Conservation (phyloP, 37 sponge, comb jelly and placozoan species). For the Mnemiopsis leidyi region DNA sequence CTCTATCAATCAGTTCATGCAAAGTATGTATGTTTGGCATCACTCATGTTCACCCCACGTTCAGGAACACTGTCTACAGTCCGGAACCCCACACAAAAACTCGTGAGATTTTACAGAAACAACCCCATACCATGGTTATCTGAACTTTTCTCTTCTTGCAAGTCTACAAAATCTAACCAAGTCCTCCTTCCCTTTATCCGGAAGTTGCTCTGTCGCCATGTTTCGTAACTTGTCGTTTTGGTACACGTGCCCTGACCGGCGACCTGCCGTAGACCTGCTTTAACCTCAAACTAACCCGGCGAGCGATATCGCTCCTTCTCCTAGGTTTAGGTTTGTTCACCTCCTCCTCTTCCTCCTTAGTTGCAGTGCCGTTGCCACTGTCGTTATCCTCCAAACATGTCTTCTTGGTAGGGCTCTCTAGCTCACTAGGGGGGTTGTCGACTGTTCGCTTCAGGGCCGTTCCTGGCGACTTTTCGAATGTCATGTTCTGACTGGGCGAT, state of each 20-base stretch:
- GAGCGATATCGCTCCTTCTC: conserved; percentile 48
- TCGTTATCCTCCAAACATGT: neutral
- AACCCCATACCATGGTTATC: too few species aligned
- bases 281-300: conserved; percentile 47
- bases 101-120: too few species aligned
- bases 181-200: neutral
- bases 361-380: neutral
- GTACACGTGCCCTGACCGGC: neutral
- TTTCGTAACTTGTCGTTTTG: neutral
- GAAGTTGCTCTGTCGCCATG: neutral
- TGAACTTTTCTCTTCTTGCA: too few species aligned
- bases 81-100: too few species aligned
- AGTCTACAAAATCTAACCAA: too few species aligned
- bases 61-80: too few species aligned
- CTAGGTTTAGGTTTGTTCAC: neutral
- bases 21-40: too few species aligned
- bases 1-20: too few species aligned
- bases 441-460: neutral
- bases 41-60: too few species aligned
- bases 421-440: neutral
- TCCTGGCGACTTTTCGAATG: conserved; percentile 56
- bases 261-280: conserved; percentile 46
- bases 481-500: conserved; percentile 28
- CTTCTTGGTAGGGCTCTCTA: conserved; percentile 19
- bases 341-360: neutral